These are phyloP conservation scores for Troilus luridus DNA, from an alignment of 2,888 invertebrate genomes.

Conservation along the genomic window DNA sequence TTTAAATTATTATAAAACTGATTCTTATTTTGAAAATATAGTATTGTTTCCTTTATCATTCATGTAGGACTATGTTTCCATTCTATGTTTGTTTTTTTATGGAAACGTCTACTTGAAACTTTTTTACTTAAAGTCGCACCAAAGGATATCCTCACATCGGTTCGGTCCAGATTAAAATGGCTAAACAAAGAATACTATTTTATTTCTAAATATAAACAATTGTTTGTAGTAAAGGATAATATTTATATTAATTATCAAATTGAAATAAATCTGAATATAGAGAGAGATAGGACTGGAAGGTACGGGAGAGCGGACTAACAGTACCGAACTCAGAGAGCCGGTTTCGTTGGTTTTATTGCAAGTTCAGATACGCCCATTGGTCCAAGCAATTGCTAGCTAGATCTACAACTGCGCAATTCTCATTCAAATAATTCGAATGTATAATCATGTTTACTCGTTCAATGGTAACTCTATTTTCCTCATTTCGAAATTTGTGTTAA, in stretches of 20 bases:
- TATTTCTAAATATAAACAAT: background rate
- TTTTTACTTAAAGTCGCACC: no score
- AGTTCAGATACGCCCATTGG: background rate
- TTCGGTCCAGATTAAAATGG: background rate
- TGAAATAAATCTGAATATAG: background rate
- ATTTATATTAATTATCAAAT: background rate
- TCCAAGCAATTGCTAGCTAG: slow-evolving; percentile 15
- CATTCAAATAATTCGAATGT: background rate
- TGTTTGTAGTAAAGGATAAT: background rate
- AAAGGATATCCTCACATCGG: no score
- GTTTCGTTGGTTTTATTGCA: slow-evolving; percentile 44
- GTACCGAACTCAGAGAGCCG: slow-evolving; percentile 20
- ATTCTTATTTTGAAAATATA: no score
- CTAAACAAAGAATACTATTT: background rate
- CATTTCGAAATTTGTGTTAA: background rate
- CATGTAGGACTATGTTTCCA: no score
- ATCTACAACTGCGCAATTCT: background rate
- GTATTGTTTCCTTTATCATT: no score
- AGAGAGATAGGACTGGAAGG: background rate
- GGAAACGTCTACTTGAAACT: no score
- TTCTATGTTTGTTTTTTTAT: no score
- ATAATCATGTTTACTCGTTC: background rate
- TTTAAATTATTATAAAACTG: no score
- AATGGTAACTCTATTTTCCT: background rate
- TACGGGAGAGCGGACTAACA: background rate